Conservation (phyloP, 2,888 invertebrate species). For the Suillia variegata region DNA sequence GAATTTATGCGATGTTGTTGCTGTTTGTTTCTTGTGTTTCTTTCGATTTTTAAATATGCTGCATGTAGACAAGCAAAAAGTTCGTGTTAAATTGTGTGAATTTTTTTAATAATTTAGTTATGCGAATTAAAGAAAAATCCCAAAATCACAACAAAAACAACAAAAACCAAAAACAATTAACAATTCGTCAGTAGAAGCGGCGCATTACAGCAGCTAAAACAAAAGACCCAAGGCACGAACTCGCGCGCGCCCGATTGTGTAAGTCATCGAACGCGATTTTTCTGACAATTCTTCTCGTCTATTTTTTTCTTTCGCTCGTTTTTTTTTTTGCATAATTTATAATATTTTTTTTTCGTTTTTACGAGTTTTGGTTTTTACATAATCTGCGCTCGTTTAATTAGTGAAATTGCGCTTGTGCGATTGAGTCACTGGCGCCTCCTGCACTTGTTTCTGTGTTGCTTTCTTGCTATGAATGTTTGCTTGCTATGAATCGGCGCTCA, state of each 20-base stretch:
- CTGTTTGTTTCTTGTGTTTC: neutral
- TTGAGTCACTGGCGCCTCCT: neutral
- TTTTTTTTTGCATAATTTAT: neutral
- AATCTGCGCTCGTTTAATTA: conserved; percentile 7
- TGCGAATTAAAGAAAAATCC: too few relatives aligned
- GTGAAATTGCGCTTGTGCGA: neutral
- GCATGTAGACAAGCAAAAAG: neutral
- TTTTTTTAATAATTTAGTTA: neutral
- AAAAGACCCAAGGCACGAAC: conserved; percentile 3
- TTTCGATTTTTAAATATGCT: neutral
- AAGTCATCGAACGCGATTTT: neutral
- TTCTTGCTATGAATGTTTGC: too few relatives aligned
- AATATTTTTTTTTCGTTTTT: neutral
- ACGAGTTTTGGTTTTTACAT: conserved; percentile 5
- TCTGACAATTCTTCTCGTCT: too few relatives aligned
- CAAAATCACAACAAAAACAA: too few relatives aligned
- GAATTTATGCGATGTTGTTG: neutral
- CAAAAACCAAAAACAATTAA: too few relatives aligned
- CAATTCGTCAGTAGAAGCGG: too few relatives aligned
- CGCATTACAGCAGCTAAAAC: too few relatives aligned
- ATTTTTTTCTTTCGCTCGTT: too few relatives aligned
- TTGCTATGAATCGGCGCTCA: too few relatives aligned
- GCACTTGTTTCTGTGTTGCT: conserved; percentile 9
- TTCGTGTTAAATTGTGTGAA: neutral
- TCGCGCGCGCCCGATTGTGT: neutral